Base-by-base conservation (phyloP, 2,797 vertebrate species). In the Esox masquinongy region DNA sequence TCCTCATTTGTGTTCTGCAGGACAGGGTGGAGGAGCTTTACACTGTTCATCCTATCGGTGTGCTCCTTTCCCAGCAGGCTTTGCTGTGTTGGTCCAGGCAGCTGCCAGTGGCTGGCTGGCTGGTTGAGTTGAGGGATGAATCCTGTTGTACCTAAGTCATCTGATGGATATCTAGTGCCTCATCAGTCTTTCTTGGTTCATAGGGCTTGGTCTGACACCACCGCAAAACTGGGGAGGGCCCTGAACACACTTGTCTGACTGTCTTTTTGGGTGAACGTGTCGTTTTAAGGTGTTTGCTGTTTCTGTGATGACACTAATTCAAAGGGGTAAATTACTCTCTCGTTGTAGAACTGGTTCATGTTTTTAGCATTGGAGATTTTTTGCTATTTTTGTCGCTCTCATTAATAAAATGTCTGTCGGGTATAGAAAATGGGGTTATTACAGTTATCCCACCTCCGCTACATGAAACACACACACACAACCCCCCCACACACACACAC, bases 1-100 rank as follows among this genome's bases (percentile, higher is more conserved):
- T 81, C 76, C 79, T 77, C 73, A 77, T 86, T 86, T 79, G 80
- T 77, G 80, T 81, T 83, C 29, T 36, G 26, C 70, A 4, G 16
- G 16, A 84, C 90, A 88, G 83, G 89, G 84, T 90, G 87, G 81
- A 85, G 66, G 72, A 76, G 92, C 84, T 90, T 93, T 89, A 89
- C 76, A 75, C 76, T 83, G 82, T 84, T 88, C 84, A 92, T 92
- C 90, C 90, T 84, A 83, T 72, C 79, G 86, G 83, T 83, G 78
- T 82, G 80, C 72, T 76, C 86, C 74, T 49, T 77, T 80, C 87
- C 88, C 90, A 88, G 81, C 76, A 91, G 86, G 88, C 87, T 92
- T 91, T 88, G 79, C 34, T 24, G 59, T 84, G 79, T 79, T 83
- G 86, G 73, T 75, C 74, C 3, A 81, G 75, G 79, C 87, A 81